phyloP scores from a whole-genome alignment of 2,888 invertebrate species.

The Euzophera pinguis region DNA sequence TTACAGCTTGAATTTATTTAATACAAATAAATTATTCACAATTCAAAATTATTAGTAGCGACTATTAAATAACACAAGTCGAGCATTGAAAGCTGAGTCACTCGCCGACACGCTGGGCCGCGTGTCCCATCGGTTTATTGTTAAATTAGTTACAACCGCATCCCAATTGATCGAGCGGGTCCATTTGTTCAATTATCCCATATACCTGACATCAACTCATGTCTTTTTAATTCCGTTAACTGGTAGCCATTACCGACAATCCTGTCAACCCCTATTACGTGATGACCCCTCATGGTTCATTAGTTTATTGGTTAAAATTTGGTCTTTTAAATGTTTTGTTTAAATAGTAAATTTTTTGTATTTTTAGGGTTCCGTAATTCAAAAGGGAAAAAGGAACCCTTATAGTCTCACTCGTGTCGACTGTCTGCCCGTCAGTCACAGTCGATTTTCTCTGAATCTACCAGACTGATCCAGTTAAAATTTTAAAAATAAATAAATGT shows the following conservation, averaged over 20 bases:
- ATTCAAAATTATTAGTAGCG: too few species aligned
- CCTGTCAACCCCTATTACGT: conserved; percentile 44
- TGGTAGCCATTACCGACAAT: conserved; percentile 35
- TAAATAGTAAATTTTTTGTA: too few species aligned
- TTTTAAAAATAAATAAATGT: too few species aligned
- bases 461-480: too few species aligned
- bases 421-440: too few species aligned
- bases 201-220: conserved; percentile 28
- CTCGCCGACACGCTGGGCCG: background rate
- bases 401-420: too few species aligned
- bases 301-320: conserved; percentile 18
- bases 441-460: too few species aligned
- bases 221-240: conserved; percentile 51
- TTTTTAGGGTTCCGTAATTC: too few species aligned
- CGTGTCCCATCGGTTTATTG: conserved; percentile 24
- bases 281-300: conserved; percentile 17
- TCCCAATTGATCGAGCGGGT: conserved; percentile 28
- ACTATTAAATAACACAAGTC: too few species aligned
- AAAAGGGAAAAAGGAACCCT: too few species aligned
- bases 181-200: conserved; percentile 13
- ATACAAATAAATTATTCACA: too few species aligned
- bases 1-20: too few species aligned
- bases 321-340: background rate
- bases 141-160: conserved; percentile 27
- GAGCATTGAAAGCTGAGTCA: background rate